These are phyloP conservation scores for Aphodius sticticus DNA, from an alignment of 2,888 invertebrate species.

Conservation along the genomic window DNA sequence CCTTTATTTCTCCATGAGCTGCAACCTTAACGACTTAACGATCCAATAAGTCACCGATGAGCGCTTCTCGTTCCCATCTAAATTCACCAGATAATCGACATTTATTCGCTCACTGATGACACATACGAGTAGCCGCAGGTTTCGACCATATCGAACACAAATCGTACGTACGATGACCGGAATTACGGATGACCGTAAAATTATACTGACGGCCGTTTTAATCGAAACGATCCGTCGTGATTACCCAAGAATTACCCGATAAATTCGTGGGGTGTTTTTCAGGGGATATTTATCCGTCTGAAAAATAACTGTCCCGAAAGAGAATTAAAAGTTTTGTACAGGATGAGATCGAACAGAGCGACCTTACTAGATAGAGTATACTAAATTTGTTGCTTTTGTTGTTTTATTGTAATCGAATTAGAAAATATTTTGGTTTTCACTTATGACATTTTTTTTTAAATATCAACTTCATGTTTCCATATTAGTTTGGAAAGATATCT, in stretches of 20 bases:
- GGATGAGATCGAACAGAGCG: not conserved
- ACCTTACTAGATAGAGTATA: no score
- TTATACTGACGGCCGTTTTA: not conserved
- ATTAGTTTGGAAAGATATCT: no score
- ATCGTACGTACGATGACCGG: not conserved
- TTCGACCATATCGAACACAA: not conserved
- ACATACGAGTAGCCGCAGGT: not conserved
- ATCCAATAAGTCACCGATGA: not conserved
- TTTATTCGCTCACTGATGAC: not conserved
- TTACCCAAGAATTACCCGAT: not conserved
- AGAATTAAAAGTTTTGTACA: not conserved
- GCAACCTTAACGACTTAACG: constrained; percentile 4
- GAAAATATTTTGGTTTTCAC: no score
- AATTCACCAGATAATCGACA: not conserved
- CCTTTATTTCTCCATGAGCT: not conserved
- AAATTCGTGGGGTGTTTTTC: not conserved
- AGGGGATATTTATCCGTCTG: not conserved
- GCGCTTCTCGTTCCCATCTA: not conserved
- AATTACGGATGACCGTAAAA: not conserved
- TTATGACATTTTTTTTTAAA: no score
- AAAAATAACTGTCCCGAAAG: not conserved
- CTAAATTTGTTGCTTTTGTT: no score
- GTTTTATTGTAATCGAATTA: no score
- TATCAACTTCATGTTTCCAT: no score
- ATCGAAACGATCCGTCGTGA: not conserved